Conservation (phyloP, 2,113 vertebrate genomes). For the Micronycteris hirsuta region DNA sequence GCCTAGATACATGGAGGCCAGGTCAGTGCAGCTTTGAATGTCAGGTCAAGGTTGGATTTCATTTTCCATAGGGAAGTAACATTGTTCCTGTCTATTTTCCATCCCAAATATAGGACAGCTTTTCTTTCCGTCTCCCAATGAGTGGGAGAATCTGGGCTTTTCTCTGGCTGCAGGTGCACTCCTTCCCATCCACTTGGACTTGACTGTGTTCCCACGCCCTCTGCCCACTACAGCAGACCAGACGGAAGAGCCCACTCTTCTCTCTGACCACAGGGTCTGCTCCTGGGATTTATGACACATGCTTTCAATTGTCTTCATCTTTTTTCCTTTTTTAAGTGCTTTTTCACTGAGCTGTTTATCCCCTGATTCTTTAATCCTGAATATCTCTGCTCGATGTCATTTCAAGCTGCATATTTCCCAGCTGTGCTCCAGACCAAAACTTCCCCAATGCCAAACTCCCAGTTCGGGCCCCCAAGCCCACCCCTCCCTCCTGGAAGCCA, state of each 20-base stretch:
- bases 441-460: neutral
- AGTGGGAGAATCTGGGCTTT: neutral
- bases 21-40: neutral
- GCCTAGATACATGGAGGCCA: neutral
- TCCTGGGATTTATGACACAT: neutral
- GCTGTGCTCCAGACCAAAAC: neutral
- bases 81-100: constrained; percentile 29
- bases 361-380: constrained; percentile 4
- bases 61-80: neutral
- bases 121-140: constrained; percentile 9
- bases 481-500: neutral
- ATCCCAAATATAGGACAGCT: constrained; percentile 35
- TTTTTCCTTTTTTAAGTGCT: neutral
- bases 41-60: neutral
- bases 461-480: neutral
- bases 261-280: neutral
- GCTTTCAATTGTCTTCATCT: neutral
- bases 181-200: neutral
- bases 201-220: neutral
- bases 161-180: neutral
- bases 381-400: constrained; percentile 19
- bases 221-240: neutral
- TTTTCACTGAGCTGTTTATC: constrained; percentile 21
- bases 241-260: neutral
- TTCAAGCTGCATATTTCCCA: neutral